Percentiles rank a stretch among this genome's conserved stretches.
phyloP scores from a whole-genome alignment of 2,888 invertebrate species.

The Drosophila gaucha region DNA sequence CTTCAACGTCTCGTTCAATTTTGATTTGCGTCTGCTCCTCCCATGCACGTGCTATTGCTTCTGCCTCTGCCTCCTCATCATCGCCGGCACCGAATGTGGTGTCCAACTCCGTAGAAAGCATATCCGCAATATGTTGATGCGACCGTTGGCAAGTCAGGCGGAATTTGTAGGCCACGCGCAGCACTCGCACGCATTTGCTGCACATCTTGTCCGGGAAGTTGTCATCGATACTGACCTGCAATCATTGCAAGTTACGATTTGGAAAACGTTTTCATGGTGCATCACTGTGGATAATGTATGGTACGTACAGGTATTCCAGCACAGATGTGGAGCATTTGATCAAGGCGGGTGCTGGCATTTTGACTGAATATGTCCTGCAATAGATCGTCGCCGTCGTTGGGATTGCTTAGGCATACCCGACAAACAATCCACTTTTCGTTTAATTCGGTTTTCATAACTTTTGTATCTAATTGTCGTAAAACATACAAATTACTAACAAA shows the following conservation, averaged over 20 bases:
- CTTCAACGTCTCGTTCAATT: conserved; percentile 35
- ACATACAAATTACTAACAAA: conserved; percentile 19
- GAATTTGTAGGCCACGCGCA: conserved; percentile 78
- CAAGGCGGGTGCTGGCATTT: conserved; percentile 75
- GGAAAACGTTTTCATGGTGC: background rate
- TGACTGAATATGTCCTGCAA: conserved; percentile 77
- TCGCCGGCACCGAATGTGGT: conserved; percentile 8
- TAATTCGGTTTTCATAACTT: conserved; percentile 72
- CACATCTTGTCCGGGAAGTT: conserved; percentile 82
- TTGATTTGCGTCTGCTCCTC: conserved; percentile 56
- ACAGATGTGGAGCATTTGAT: conserved; percentile 82
- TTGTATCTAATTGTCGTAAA: conserved; percentile 5
- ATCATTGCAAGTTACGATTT: background rate
- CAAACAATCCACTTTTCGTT: conserved; percentile 81
- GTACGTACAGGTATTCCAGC: conserved; percentile 81
- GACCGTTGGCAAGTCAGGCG: conserved; percentile 79
- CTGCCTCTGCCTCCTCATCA: conserved; percentile 46
- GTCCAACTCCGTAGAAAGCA: conserved; percentile 45
- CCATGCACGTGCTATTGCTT: conserved; percentile 51
- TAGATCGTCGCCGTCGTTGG: conserved; percentile 59
- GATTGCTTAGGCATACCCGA: conserved; percentile 73
- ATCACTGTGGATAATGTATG: background rate
- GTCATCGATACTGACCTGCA: conserved; percentile 76
- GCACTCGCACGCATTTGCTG: conserved; percentile 67
- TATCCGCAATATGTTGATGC: conserved; percentile 77